Base-by-base conservation (phyloP, 2,113 vertebrate genomes). In the Antechinus flavipes region DNA sequence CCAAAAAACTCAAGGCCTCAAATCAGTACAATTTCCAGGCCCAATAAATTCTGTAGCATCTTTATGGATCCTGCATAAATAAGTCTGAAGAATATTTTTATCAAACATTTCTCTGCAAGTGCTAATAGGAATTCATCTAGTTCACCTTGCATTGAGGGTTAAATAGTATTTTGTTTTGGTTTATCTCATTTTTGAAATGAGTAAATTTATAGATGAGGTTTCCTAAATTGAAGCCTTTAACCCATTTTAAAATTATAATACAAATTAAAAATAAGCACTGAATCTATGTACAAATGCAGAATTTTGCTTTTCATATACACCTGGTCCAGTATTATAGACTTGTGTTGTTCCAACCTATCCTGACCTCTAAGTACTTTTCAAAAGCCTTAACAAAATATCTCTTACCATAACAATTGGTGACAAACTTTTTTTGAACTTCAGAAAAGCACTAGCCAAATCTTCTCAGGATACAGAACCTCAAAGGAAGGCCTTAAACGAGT, bases 241-340 rank as follows among this genome's bases (percentile, higher is more conserved):
- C 94, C 93, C 94, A 30, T 94, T 95, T 58, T 61, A 84, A 92
- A 97, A 91, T 96, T 95, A 93, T 97, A 97, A 95, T 93, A 52
- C 46, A 90, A 90, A 19, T 96, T 42, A 93, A 90, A 94, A 95
- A 50, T 0, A 93, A 56, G 19, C 22, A 54, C 54, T 96, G 26
- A 2, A 58, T 42, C n/a, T 23, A 89, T 4, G 94, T 92, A 94
- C 4, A 27, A 23, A 91, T 9, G n/a, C 93, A 56, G 54, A 90
- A 50, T 12, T 93, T 49, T 90, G 35, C 8, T 90, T 96, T 93
- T 94, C 93, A 42, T 90, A 50, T 76, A 42, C 16, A 52, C 10
- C 52, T 91, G 25, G 90, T 22, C 89, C 93, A 84, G 30, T 47
- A 95, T 54, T 95, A 95, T 93, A 55, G 93, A 92, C 2, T 35